These are phyloP conservation scores for Porites lutea DNA, from an alignment of 64 coral and sea anemone species.

Conservation along the genomic window DNA sequence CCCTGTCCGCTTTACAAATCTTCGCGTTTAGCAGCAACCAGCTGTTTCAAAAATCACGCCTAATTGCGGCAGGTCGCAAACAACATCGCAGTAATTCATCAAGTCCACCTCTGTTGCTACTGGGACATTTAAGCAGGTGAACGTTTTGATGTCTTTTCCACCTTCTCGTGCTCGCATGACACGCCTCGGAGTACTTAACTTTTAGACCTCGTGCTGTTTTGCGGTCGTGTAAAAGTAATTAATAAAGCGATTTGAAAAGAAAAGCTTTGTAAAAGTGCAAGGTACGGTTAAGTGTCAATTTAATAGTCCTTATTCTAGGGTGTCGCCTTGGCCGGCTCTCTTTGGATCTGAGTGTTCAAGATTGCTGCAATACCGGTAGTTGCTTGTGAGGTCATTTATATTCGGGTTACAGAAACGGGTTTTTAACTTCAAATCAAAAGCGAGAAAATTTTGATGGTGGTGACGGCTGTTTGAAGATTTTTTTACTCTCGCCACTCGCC, in stretches of 20 bases:
- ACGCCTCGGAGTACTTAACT: constrained; percentile 9
- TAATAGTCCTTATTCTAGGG: constrained; percentile 2
- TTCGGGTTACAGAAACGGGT: not conserved
- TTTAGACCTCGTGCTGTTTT: constrained; percentile 35
- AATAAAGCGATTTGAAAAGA: constrained; percentile 13
- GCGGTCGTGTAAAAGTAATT: constrained; percentile 32
- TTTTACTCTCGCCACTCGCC: not conserved
- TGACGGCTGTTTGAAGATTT: constrained; percentile 5
- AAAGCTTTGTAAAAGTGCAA: not conserved
- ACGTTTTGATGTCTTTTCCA: not conserved
- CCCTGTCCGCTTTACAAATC: constrained; percentile 40
- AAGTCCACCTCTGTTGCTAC: not conserved
- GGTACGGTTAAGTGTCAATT: constrained; percentile 18
- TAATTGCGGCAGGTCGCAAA: not conserved
- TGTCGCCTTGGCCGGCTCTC: not conserved
- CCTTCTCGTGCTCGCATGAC: constrained; percentile 17
- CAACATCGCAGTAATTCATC: not conserved
- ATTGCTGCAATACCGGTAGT: not conserved
- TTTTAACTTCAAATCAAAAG: constrained; percentile 13
- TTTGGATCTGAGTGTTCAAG: not conserved
- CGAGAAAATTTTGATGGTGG: not conserved
- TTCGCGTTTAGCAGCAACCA: not conserved
- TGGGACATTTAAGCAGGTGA: not conserved
- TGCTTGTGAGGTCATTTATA: not conserved
- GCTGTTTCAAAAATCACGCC: not conserved